A percentile compares a stretch with the other conserved stretches of the same genome.
Conservation (phyloP, 2,797 vertebrate genomes). For the Dicrostonyx torquatus region DNA sequence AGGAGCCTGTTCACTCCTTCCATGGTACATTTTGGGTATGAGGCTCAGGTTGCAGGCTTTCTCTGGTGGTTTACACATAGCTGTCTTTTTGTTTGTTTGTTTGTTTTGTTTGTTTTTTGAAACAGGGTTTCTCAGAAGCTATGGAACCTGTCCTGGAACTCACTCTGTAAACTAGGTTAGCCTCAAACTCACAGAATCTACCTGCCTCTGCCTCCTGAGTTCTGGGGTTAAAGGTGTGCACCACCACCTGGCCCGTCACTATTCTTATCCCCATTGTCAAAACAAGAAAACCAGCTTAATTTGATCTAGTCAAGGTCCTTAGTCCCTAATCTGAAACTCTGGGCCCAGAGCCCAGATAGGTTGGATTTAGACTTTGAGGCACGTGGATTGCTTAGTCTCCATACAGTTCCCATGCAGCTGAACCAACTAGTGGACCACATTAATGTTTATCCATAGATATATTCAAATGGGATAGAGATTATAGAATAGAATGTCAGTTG, state of each 20-base stretch:
- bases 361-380: background rate
- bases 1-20: background rate
- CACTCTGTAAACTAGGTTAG: too few species aligned
- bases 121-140: too few species aligned
- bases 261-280: constrained; percentile 41
- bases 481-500: background rate
- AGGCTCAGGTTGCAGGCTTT: background rate
- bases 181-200: too few species aligned
- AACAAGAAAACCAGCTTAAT: background rate
- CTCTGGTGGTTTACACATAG: background rate
- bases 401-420: too few species aligned
- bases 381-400: background rate
- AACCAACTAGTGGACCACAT: background rate
- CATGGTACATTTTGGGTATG: background rate
- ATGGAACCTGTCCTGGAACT: too few species aligned
- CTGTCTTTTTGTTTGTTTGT: too few species aligned
- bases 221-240: too few species aligned
- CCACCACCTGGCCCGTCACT: background rate
- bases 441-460: background rate
- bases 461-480: background rate
- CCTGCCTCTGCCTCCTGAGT: too few species aligned
- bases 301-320: background rate
- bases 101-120: too few species aligned
- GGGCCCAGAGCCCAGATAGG: background rate
- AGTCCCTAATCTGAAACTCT: background rate